Evolutionary conservation across 2,113 vertebrate species (phyloP), one percentile per base, ranked within the genome.

Genomic region (Pristiophorus japonicus): DNA sequence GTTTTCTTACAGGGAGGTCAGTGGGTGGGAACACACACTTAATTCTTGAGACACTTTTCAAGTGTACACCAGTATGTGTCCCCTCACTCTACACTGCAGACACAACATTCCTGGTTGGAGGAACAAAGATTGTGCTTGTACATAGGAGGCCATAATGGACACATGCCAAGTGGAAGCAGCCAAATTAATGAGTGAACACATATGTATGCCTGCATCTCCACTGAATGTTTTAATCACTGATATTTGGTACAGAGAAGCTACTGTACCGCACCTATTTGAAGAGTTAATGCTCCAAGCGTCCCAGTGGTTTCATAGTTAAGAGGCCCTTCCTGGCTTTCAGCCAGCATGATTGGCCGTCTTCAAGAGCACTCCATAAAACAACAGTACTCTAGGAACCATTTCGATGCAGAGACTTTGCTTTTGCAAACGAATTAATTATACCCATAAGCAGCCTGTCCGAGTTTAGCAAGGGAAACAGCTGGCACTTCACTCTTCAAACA

Each of bases 401-500:
- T 94, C 93, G 47, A 45, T 70, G 66, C 66, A 34, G 63, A 47
- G 45, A 67, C 93, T 47, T 73, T 94, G 38, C 91, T 65, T 94
- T 66, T 94, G 93, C 93, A 70, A 94, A 67, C 93, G 30, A 94
- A 94, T 94, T 94, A 70, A 94, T 94, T 70, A 70, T 34, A 94
- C 63, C 93, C 93, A 70, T 51, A 67, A 94, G 42, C 93, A 94
- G 93, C 45, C 93, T 94, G 93, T 70, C 93, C 47, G 4, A 47
- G 38, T 94, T 70, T 70, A 94, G 65, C 42, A 70, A 94, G 65
- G 65, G 93, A 70, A 94, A 66, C 42, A 94, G 93, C 93, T 94
- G 93, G 93, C 65, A 70, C 42, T 66, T 47, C 63, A 70, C 65
- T 94, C 66, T 47, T 45, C 38, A 45, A 94, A 45, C 92, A 45